Percentiles rank a stretch among this genome's conserved stretches.
phyloP scores from a whole-genome alignment of 2,888 invertebrate genomes.

The Entomobrya multifasciata region DNA sequence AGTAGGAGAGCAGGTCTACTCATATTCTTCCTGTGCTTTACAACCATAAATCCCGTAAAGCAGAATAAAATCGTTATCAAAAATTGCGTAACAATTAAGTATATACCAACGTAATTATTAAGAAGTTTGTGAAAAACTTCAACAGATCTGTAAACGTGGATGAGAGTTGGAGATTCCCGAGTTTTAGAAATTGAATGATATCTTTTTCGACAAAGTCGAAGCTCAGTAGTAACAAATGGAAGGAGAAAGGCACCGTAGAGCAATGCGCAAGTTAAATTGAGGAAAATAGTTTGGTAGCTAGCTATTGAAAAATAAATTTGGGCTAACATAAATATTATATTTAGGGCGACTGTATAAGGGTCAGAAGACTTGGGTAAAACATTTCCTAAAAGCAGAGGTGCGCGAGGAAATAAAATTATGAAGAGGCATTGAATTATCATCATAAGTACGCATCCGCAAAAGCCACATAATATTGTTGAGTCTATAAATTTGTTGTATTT shows the following conservation, averaged over 20 bases:
- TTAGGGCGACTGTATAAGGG: not conserved
- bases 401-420: not conserved
- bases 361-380: not conserved
- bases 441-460: not conserved
- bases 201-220: not conserved
- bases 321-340: not conserved
- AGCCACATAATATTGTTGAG: not conserved
- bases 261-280: not conserved
- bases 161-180: not conserved
- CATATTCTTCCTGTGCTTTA: constrained; percentile 2
- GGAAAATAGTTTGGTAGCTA: not conserved
- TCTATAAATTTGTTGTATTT: constrained; percentile 16
- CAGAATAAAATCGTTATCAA: not conserved
- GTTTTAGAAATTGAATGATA: not conserved
- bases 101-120: not conserved
- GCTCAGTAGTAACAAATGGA: not conserved
- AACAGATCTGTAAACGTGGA: not conserved
- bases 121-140: not conserved
- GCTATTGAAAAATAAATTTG: not conserved
- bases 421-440: not conserved
- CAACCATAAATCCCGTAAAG: constrained; percentile 7
- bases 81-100: not conserved
- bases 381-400: constrained; percentile 6
- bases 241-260: not conserved
- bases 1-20: not conserved